These are phyloP conservation scores for Pluvianellus socialis DNA, from an alignment of 2,113 vertebrate genomes.

Conservation along the genomic window DNA sequence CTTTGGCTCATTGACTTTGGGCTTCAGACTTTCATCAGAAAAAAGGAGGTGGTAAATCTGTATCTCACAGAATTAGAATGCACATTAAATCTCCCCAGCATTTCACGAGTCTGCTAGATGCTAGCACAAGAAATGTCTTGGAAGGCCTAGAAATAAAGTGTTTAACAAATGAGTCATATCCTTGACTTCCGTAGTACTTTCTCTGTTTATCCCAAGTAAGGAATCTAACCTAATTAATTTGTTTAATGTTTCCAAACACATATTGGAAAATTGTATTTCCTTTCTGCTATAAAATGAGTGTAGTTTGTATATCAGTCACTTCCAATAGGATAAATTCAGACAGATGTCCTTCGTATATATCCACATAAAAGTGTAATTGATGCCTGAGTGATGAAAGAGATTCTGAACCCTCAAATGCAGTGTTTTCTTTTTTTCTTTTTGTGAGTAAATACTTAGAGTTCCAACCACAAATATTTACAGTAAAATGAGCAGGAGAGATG, in stretches of 20 bases:
- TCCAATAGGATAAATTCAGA: background rate
- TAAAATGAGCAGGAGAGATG: background rate
- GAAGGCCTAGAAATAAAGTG: background rate
- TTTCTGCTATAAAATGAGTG: background rate
- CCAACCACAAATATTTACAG: background rate
- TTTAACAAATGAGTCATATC: constrained; percentile 1
- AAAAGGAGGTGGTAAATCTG: background rate
- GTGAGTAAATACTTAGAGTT: background rate
- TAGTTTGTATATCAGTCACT: background rate
- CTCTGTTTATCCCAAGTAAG: background rate
- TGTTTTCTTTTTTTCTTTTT: background rate
- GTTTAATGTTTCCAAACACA: background rate
- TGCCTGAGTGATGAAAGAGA: background rate
- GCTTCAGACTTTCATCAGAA: background rate
- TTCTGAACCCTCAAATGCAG: background rate
- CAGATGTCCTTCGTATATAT: background rate
- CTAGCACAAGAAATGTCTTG: background rate
- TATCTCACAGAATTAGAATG: background rate
- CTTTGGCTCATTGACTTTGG: background rate
- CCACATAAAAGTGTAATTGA: background rate
- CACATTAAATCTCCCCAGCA: background rate
- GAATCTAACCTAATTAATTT: background rate
- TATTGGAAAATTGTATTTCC: background rate
- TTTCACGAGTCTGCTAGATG: background rate
- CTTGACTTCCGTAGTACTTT: background rate